Base-by-base conservation (phyloP, 1,140 invertebrate genomes). In the Psilanteris sp. region DNA sequence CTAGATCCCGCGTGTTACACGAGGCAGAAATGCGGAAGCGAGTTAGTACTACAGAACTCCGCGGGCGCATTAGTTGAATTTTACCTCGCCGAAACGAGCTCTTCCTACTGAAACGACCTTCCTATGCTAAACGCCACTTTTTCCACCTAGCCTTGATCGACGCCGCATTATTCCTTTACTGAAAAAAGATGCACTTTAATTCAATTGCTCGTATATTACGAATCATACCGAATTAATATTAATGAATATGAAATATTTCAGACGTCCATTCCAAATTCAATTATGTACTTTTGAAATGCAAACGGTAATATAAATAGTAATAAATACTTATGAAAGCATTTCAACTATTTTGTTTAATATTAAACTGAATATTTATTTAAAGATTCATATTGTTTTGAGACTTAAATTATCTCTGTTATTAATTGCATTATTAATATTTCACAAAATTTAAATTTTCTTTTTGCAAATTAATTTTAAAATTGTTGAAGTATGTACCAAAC, bases 71-170 rank as follows among this genome's bases (percentile, higher is more conserved):
- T 76, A 70, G 73, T 59, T 57, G 59, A 70, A 76, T 76, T 66
- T 66, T 59, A 66, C 66, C 61, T 66, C 73, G 34, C 16, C 48
- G 73, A 18, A 70, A 76, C 52, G 59, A 59, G 41, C 36, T 34
- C 73, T 57, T 70, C 64, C 59, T 44, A 11, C 31, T 44, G 67
- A 68, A 67, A 76, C 64, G 77, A 79, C 39, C 61, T 79, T 76
- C 50, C 72, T 79, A 79, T 79, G 77, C 72, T 79, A 79, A 79
- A 70, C 59, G 59, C 67, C 64, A 44, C 77, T 79, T 76, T 79
- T 79, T 67, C 41, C 48, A 43, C 7, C 41, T 15, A 34, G 31
- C 46, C 50, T 34, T 57, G 55, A 62, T 66, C 66, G 46, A 67
- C 24, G 71, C 11, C 15, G 55, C 46, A 41, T 59, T 75, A 62